Conservation (phyloP, 2,888 invertebrate species). For the Scelioninae gen. 1 region DNA sequence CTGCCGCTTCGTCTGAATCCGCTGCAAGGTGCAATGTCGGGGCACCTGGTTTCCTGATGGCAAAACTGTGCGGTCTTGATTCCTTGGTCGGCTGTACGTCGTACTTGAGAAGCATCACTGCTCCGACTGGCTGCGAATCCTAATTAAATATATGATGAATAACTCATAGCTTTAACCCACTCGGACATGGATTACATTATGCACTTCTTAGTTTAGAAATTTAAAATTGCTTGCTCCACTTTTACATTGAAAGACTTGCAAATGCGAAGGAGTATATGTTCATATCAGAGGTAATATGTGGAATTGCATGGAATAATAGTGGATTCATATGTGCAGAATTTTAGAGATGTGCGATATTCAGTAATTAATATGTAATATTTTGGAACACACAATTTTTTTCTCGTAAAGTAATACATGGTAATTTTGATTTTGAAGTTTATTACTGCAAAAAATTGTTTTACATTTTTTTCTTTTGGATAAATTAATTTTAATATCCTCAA, state of each 20-base stretch:
- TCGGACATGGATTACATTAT: constrained; percentile 33
- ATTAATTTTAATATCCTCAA: too few relatives aligned
- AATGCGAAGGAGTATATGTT: background rate
- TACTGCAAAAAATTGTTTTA: too few relatives aligned
- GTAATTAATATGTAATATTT: too few relatives aligned
- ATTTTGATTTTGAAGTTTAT: too few relatives aligned
- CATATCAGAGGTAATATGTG: background rate
- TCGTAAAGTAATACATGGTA: too few relatives aligned
- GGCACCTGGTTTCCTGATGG: constrained; percentile 89
- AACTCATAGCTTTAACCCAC: constrained; percentile 45
- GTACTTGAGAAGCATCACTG: constrained; percentile 93
- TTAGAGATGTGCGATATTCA: too few relatives aligned
- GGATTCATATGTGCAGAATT: too few relatives aligned
- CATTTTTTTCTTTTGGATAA: too few relatives aligned
- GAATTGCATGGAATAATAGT: too few relatives aligned
- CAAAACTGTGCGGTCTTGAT: constrained; percentile 89
- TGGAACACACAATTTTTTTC: too few relatives aligned
- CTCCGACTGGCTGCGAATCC: constrained; percentile 95
- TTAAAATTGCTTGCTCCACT: constrained; percentile 11
- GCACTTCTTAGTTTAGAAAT: constrained; percentile 20
- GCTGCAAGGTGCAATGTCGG: constrained; percentile 92
- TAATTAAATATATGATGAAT: constrained; percentile 78
- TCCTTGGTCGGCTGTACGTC: constrained; percentile 88
- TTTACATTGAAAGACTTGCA: background rate
- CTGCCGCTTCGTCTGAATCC: constrained; percentile 89